Base-by-base conservation (phyloP, 2,113 vertebrate species). In the Microcebus lehilahytsara region DNA sequence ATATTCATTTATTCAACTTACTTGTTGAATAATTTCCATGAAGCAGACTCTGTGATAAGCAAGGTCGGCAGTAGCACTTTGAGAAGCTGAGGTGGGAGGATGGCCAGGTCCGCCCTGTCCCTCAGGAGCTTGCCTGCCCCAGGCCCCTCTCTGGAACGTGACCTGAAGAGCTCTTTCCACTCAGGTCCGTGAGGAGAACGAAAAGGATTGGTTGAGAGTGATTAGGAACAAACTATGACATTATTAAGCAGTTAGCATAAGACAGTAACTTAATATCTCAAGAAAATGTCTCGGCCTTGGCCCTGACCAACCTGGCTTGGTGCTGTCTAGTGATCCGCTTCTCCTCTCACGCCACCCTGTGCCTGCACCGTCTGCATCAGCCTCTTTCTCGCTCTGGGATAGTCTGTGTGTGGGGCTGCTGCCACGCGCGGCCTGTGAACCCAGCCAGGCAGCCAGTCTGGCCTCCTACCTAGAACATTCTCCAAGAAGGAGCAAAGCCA, bases 381-480 rank as follows among this genome's bases (percentile, higher is more conserved):
- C 2, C 46, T 75, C 72, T 71, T 60, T 71, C 8, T 11, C 42
- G 6, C 22, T 32, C 69, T n/a, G 58, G 27, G 12, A 10, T 6
- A 40, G 74, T 12, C 66, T 71, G 2, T 27, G 40, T 20, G 34
- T 49, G 25, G 66, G 40, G 6, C 58, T 42, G 34, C 34, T 42
- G 20, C 75, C 27, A 13, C 1, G 6, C 6, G 1, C 19, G 1
- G 46, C 5, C 22, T 0, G 1, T 14, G 60, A 51, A 34, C 3
- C 6, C 22, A 10, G 2, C 17, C 58, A 23, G 20, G 30, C 32
- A 71, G 27, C 20, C 34, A 40, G 3, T 23, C 20, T 22, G 51
- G 23, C 67, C 30, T 22, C 20, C 66, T 22, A 46, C 53, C 62
- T 19, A 69, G 89, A 62, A 34, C 40, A 2, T 46, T 60, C 27